Evolutionary conservation across 2,113 vertebrate species (phyloP), one percentile per base, ranked within the genome.

Genomic region (Athene cunicularia): DNA sequence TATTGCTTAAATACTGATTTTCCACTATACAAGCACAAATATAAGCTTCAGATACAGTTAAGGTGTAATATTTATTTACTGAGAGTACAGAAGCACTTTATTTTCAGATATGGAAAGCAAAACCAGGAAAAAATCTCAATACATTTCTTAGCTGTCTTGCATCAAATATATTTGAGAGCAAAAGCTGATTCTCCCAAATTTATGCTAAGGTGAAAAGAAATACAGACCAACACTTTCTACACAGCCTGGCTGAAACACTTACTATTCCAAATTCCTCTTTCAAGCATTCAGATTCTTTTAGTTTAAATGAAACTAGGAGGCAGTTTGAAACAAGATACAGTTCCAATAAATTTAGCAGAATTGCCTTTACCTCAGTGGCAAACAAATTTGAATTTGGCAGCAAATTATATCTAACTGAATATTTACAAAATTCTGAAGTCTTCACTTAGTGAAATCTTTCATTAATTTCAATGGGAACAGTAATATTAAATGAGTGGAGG

Each of bases 1-100:
- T 91, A 90, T 86, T 93, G 17, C 15, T 90, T 97, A 91, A 91
- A 87, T 90, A 94, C 55, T 79, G 32, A 96, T 91, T 33, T 85
- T 39, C 14, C 27, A 88, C 50, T 95, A 93, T 55, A 64, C 90
- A 90, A 75, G 62, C 39, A 96, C 84, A 93, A 84, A 93, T 50
- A 87, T 95, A 94, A 97, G 88, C 67, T 85, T 70, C n/a, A 81
- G 49, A 74, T 41, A 63, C 39, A 86, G 59, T 84, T 86, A 93
- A 73, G 35, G 71, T 82, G 33, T 24, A 58, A 58, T 74, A 91
- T 80, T 83, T 80, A 77, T 80, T 90, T 83, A 64, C 56, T 87
- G 93, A 77, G 23, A 43, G 10, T 56, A 96, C 27, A 71, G 27
- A 74, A 91, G 76, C 50, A 79, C 12, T 86, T 80, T 63, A 66